Evolutionary conservation across 2,888 invertebrate genomes (phyloP).

Genomic region (Itoplectis maculator): DNA sequence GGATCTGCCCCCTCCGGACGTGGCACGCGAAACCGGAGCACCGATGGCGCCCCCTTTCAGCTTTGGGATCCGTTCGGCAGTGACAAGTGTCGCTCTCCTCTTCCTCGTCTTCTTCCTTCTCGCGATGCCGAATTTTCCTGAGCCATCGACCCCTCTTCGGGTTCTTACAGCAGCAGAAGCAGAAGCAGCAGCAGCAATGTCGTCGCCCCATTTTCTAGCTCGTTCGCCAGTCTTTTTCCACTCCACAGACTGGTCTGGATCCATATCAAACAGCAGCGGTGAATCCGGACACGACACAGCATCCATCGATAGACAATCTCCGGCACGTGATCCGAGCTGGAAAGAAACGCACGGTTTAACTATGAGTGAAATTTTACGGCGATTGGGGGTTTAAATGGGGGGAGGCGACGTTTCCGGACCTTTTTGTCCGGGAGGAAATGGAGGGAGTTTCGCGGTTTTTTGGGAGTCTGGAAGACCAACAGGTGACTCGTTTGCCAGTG

Average conservation of each 20-base stretch:
- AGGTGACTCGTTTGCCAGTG: background rate
- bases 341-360: background rate
- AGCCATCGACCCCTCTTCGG: constrained; percentile 18
- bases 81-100: constrained; percentile 80
- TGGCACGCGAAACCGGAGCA: constrained; percentile 53
- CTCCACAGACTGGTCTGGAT: constrained; percentile 14
- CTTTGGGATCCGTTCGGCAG: constrained; percentile 73
- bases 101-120: constrained; percentile 60
- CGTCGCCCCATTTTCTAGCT: constrained; percentile 64
- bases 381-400: background rate
- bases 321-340: background rate
- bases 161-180: constrained; percentile 10
- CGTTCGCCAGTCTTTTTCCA: constrained; percentile 34
- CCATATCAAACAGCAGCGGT: constrained; percentile 26
- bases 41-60: constrained; percentile 70
- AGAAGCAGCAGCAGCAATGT: background rate
- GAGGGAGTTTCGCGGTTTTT: background rate
- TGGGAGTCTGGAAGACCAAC: background rate
- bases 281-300: background rate
- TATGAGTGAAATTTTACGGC: background rate
- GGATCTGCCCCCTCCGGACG: constrained; percentile 72
- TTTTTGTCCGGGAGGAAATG: background rate
- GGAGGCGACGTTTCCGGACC: constrained; percentile 1
- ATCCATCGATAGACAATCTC: background rate
- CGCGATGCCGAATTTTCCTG: constrained; percentile 68